phyloP scores from a whole-genome alignment of 2,797 vertebrate genomes.

The Lemur catta region DNA sequence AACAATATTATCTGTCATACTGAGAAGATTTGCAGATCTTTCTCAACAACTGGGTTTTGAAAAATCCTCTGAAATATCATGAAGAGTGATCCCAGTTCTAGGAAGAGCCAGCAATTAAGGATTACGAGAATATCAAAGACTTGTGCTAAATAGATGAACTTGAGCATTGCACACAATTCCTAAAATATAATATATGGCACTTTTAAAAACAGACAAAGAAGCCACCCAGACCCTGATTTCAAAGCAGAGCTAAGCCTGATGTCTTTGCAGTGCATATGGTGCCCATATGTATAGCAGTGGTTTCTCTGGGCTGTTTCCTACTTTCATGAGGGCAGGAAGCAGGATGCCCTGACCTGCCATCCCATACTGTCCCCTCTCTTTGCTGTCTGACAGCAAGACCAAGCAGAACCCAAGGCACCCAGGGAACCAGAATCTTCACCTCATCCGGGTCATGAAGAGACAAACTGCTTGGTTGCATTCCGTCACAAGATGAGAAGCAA shows the following conservation, averaged over 20 bases:
- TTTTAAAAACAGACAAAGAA: background rate
- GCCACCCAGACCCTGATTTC: background rate
- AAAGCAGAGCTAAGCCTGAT: background rate
- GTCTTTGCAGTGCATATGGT: background rate
- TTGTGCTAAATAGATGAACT: background rate
- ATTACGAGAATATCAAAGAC: background rate
- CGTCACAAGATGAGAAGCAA: background rate
- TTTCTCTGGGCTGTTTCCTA: background rate
- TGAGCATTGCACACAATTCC: background rate
- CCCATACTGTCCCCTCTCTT: background rate
- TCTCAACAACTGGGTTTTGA: background rate
- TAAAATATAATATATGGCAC: background rate
- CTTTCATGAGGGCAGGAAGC: background rate
- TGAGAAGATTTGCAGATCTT: background rate
- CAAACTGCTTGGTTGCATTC: background rate
- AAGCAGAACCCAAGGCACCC: background rate
- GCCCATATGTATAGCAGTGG: background rate
- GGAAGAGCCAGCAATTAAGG: background rate
- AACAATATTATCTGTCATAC: conserved; percentile 7
- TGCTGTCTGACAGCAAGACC: background rate
- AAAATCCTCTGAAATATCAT: background rate
- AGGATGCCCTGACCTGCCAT: background rate
- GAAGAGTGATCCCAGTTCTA: background rate
- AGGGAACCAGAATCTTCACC: background rate
- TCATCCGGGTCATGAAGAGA: background rate